Evolutionary conservation across 1,140 invertebrate genomes (phyloP), one percentile per base, ranked within the genome.

Genomic region (Microplitis demolitor): DNA sequence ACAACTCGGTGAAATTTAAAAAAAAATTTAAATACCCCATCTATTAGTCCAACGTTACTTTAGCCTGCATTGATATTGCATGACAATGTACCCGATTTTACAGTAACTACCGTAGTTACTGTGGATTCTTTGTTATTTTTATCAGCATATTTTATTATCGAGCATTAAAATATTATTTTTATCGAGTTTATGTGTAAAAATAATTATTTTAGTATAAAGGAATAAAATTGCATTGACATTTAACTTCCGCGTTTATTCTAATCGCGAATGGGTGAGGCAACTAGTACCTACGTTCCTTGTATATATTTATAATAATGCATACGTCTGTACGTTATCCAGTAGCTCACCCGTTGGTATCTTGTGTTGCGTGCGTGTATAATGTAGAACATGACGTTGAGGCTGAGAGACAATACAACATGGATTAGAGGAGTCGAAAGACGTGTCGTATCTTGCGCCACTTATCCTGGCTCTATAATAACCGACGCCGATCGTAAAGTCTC

Each of bases 41-140:
- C 39, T 73, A 50, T 69, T 73, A 39, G 53, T 61, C 31, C 54
- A 34, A 6, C 50, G 24, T 68, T 68, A 45, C 58, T 71, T 63
- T 45, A n/a, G 56, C 33, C 63, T 68, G 11, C 69, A 68, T 68
- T 34, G 37, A 54, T 39, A 53, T 60, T 61, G 54, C 58, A 69
- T 63, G 71, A 54, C 70, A 74, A 67, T 74, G 68, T 71, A 71
- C 24, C 51, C 33, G 11, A 74, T 56, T 74, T 74, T 74, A 74
- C 71, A 14, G 9, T 33, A 33, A 13, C 8, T 37, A 13, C 5
- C 13, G 13, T 5, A 6, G 16, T 54, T 3, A 54, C 5, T 54
- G 9, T 14, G 11, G 16, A 9, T 3, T 45, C 11, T 9, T 45
- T 45, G 39, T 45, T 45, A 11, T 45, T 45, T 45, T 45, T 45